Evolutionary conservation across 2,888 invertebrate genomes (phyloP), one percentile per base, ranked within the genome.

Genomic region (Hydrotaea cyrtoneurina): DNA sequence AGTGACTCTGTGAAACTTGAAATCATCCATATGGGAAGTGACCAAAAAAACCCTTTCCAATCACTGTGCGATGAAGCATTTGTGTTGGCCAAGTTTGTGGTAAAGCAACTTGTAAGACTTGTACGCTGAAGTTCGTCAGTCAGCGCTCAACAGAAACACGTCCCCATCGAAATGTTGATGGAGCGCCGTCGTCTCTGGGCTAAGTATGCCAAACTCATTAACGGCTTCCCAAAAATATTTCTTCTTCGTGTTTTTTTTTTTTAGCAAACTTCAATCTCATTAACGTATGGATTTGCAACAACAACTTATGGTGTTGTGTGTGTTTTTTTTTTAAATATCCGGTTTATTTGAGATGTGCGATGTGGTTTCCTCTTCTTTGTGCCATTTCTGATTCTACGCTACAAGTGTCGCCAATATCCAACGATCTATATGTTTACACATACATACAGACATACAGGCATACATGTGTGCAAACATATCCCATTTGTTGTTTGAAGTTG

Each of bases 131-230:
- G 50, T 50, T 50, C 26, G 21, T 17, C 11, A 31, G 17, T 21
- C 11, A 7, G 55, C 26, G 26, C 26, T 59, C 26, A 59, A n/a
- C 15, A 15, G 50, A 50, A 50, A 50, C n/a, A 50, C n/a, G 50
- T 50, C n/a, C 50, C 2, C 50, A 50, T 50, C 31, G 31, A 62
- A 15, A 62, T 17, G 62, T 36, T 15, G 62, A 36, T 62, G 62
- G 62, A 26, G 50, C n/a, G n/a, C 23, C 17, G 31, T n/a, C n/a
- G 19, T 69, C 21, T 73, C 39, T 73, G 7, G 55, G 13, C 31
- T 72, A 83, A 57, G 86, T 86, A 79, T 86, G 86, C 77, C 85
- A 81, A 86, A 83, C 81, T 85, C 43, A 86, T 86, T 85, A 86
- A 80, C 80, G 79, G 64, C 69, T 78, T 86, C 75, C 57, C 55